Base-by-base conservation (phyloP, 2,797 vertebrate genomes). In the Sandelia bainsii region DNA sequence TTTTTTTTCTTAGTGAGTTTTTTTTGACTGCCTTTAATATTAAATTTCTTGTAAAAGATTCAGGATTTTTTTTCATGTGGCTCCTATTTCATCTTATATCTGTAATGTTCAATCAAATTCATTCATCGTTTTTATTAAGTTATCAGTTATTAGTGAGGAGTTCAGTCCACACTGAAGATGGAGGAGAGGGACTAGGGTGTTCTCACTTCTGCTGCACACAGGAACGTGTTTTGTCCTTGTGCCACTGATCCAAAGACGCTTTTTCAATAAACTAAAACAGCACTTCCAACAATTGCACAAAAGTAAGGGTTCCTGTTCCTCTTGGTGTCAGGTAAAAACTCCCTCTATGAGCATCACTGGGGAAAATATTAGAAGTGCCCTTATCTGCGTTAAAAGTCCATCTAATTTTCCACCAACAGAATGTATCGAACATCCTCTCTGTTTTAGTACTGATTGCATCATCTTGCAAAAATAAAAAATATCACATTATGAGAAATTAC, bases 391-490 rank as follows among this genome's bases (percentile, higher is more conserved):
- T 32, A 23, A 64, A 66, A 34, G 17, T 79, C 69, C 44, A 54
- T 1, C 23, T 73, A 46, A 42, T 51, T 64, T 70, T 62, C 63
- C 34, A 44, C 58, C 59, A 62, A 61, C 57, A 63, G 69, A 65
- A 72, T 51, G 11, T 9, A 23, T 50, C 5, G 61, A 42, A 67
- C 27, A 44, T 46, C 39, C 22, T 52, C 19, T 20, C 46, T 71
- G 62, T 27, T 39, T 61, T 67, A 70, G 72, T 61, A 60, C 60
- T 46, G 58, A 77, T 70, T 80, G 70, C 62, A 48, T 83, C 68
- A 7, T 51, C 70, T 80, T 76, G 62, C 65, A 79, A 81, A 68
- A 70, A 71, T n/a, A 72, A 76, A 62, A 70, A 78, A 75, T n/a
- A 64, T 61, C 22, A 23, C 45, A 29, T 78, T 62, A 78, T 57